Conservation (phyloP, 2,113 vertebrate genomes). For the Callospermophilus lateralis region DNA sequence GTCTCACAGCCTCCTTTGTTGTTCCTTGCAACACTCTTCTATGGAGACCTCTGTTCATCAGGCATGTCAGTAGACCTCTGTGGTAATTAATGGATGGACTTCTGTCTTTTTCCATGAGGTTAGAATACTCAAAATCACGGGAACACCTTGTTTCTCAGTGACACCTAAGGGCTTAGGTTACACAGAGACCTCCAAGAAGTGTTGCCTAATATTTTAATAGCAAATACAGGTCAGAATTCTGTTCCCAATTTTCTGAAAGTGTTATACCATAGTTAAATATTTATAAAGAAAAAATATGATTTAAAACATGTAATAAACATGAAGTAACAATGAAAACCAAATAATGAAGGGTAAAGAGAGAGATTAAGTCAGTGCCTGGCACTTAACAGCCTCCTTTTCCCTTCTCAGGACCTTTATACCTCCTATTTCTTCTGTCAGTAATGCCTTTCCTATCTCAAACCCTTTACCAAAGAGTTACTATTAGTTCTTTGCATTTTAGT, state of each 20-base stretch:
- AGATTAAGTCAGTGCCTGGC: neutral
- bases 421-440: neutral
- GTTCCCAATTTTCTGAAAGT: neutral
- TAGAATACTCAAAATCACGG: neutral
- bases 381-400: neutral
- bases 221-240: neutral
- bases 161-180: neutral
- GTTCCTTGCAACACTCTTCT: neutral
- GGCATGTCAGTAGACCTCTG: neutral
- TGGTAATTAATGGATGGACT: neutral
- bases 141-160: neutral
- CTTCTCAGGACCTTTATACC: neutral
- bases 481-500: neutral
- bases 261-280: neutral
- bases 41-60: neutral
- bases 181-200: neutral
- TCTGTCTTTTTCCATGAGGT: neutral
- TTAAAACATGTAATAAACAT: neutral
- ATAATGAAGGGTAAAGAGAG: neutral
- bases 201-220: neutral
- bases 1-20: neutral
- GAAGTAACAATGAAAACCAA: neutral
- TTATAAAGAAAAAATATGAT: neutral
- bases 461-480: neutral
- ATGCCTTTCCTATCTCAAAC: neutral